Base-by-base conservation (phyloP, 2,888 invertebrate genomes). In the Cosmia trapezina region DNA sequence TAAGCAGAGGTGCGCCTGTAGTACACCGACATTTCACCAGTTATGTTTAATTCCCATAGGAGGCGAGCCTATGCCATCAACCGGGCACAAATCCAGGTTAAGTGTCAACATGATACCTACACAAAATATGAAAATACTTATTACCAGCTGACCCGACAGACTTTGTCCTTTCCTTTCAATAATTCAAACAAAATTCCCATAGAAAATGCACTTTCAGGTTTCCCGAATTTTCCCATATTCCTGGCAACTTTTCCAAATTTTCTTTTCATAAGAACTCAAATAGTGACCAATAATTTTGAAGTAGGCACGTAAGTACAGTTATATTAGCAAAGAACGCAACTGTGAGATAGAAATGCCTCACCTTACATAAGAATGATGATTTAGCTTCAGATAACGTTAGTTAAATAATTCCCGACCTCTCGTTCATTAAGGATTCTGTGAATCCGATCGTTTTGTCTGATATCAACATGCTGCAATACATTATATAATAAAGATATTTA, bases 341-440 rank as follows among this genome's bases (percentile, higher is more conserved):
- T 63, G 64, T 33, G n/a, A 56, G 49, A 70, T 62, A 79, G 72
- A 67, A 73, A 69, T 86, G 81, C 68, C 67, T 85, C 87, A 86
- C 86, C 63, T 88, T 89, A 83, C 74, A 78, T 84, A 87, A 77
- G 33, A 66, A 89, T 54, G 67, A 80, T 70, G 85, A 90, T 87
- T 81, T 78, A 70, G 77, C 74, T 83, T 80, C 81, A 77, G 88
- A 88, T 87, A 86, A 87, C 83, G 61, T 70, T 69, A 81, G 83
- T 87, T 86, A 84, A 88, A 88, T 87, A 78, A 87, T 87, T 86
- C 83, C 83, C 81, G 79, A 85, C 79, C 78, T 78, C 80, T 85
- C 70, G 77, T 88, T 89, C 87, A 88, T 90, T 89, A 90, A 84
- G 70, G 81, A 88, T 90, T 87, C 88, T 86, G 72, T 78, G 89